Evolutionary conservation across 1,140 invertebrate genomes (phyloP), one percentile per base, ranked within the genome.

Genomic region (Himalopsyche phryganea): DNA sequence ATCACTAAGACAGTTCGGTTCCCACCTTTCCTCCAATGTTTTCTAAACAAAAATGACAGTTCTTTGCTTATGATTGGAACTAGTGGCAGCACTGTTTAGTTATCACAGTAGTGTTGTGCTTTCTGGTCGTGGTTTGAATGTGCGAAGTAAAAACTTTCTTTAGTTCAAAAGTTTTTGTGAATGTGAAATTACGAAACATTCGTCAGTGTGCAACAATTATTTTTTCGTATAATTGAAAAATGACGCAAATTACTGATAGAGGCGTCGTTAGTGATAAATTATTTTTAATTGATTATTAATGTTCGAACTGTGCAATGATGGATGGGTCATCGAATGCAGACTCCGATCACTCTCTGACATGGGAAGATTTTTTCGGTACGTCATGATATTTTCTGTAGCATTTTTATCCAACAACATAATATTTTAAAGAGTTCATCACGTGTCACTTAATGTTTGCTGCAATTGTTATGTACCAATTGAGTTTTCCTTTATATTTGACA

Each of bases 361-460:
- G 76, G 76, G 76, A 78, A 65, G 76, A 78, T 61, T 77, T 78
- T 73, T 78, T 76, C 63, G 76, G 76, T 78, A 60, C 54, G 72
- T 75, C 44, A 41, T 15, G 19, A 23, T 20, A 17, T 11, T 1
- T 2, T n/a, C n/a, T n/a, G n/a, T n/a, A n/a, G n/a, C n/a, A n/a
- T n/a, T n/a, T n/a, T n/a, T n/a, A n/a, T n/a, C n/a, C n/a, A n/a
- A n/a, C n/a, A n/a, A n/a, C n/a, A n/a, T n/a, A n/a, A n/a, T n/a
- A n/a, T n/a, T n/a, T n/a, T n/a, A n/a, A n/a, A n/a, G n/a, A n/a
- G n/a, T n/a, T n/a, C n/a, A n/a, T n/a, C n/a, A n/a, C n/a, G n/a
- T n/a, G n/a, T n/a, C n/a, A n/a, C n/a, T n/a, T n/a, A n/a, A n/a
- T n/a, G n/a, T n/a, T n/a, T n/a, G n/a, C n/a, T n/a, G n/a, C n/a